Base-by-base conservation (phyloP, 2,113 vertebrate genomes). In the Bufo bufo region DNA sequence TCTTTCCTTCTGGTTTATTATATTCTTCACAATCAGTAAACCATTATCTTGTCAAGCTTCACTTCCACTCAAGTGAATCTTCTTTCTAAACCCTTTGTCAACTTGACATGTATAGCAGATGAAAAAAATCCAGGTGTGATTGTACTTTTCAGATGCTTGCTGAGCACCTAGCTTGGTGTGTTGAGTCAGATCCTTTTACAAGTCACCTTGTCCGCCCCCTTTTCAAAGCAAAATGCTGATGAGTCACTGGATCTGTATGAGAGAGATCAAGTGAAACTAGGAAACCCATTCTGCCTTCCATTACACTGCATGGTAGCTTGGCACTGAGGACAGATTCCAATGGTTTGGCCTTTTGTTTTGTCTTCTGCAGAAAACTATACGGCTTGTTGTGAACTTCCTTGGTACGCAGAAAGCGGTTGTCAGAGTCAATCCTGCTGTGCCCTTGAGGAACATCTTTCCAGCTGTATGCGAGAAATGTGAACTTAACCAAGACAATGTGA, bases 401-500 rank as follows among this genome's bases (percentile, higher is more conserved):
- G 93, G 96, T 85, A 97, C 94, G 0, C 98, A 99, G 92, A 99
- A 99, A 91, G 93, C 98, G 0, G 96, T 99, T 84, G 93, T 99
- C 74, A 96, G 98, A 14, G 98, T 99, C 88, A 99, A 95, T 92
- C 98, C 98, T 0, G 92, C 96, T 49, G 93, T 95, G 19, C 96
- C 98, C 0, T 96, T 99, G 61, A 93, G 92, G 66, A 95, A 4
- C 85, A 94, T 99, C 90, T 93, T 98, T 72, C 97, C 97, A 0
- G 91, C 94, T 92, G 98, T 99, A 92, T 99, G 97, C 89, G 96
- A 97, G 52, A 99, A 99, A 93, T 99, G 98, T 74, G 97, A 98
- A 77, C 97, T 98, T 79, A 95, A 96, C 85, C 95, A 96, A 1
- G 94, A 96, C 43, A 95, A 96, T 6, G 90, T 98, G 23, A 93